phyloP scores from a whole-genome alignment of 2,797 vertebrate genomes.

The Varecia variegata region DNA sequence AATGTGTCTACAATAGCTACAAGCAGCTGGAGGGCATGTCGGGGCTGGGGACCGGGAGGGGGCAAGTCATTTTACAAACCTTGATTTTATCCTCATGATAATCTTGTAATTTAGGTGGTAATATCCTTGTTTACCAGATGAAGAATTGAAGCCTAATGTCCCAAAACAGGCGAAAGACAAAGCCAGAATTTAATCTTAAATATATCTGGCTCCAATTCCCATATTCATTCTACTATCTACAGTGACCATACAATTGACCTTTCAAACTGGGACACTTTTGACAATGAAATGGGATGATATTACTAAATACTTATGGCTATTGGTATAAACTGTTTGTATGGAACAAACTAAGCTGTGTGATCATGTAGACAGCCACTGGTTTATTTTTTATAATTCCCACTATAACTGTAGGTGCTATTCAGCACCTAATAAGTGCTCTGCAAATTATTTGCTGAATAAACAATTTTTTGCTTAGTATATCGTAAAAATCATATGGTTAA shows the following conservation, averaged over 20 bases:
- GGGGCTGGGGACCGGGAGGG: rapidly evolving
- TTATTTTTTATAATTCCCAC: background rate
- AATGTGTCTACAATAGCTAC: background rate
- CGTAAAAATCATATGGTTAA: background rate
- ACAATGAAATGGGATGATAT: background rate
- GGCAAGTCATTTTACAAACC: background rate
- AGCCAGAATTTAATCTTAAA: background rate
- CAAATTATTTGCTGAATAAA: background rate
- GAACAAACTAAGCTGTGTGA: background rate
- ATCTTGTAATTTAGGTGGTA: background rate
- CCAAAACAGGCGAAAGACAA: background rate
- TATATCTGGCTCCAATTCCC: background rate
- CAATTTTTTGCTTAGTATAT: background rate
- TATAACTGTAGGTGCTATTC: background rate
- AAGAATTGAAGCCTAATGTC: background rate
- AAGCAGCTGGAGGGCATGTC: background rate
- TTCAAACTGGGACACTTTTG: background rate
- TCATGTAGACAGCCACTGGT: background rate
- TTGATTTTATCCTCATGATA: background rate
- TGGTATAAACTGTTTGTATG: background rate
- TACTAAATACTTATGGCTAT: background rate
- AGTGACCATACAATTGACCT: background rate
- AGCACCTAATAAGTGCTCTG: background rate
- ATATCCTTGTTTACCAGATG: background rate
- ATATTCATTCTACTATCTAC: background rate